Evolutionary conservation across 2,113 vertebrate species (phyloP), one percentile per base, ranked within the genome.

Genomic region (Ctenomys sociabilis): DNA sequence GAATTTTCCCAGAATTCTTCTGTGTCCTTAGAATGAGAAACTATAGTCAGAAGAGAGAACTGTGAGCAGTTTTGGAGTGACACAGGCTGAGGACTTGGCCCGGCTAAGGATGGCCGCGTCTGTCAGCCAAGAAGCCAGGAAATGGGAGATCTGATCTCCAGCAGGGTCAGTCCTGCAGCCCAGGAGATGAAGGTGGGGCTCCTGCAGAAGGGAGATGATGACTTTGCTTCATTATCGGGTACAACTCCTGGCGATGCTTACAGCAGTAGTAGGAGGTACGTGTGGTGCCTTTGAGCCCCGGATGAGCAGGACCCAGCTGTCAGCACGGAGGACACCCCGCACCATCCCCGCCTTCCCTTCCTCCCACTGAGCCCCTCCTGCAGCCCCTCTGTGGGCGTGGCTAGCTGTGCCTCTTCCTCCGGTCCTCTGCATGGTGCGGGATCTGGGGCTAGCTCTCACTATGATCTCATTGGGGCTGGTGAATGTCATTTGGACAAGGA

Each of bases 221-320:
- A 19, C 0, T n/a, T n/a, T 3, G 4, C 8, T 10, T 19, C 2
- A 32, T 24, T 49, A 6, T 49, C 0, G 14, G 43, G 11, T 2
- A 3, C 26, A 6, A 43, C 73, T 26, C 3, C 19, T 8, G 73
- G 73, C 5, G 26, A 4, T 54, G 5, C 17, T n/a, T 57, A 57
- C 32, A 57, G 78, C 32, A 13, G 78, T 9, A n/a, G 49, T 19
- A 17, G 32, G 28, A 81, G 30, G 21, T 17, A 7, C 16, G 21
- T 4, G 5, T 3, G 4, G 17, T 32, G 14, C 75, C 7, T 14
- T 28, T 4, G 14, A 32, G 2, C 45, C 22, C 14, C 7, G 45
- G 45, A 17, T 14, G 21, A 3, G 14, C 3, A 3, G 32, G 77
- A 52, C 30, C 7, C 49, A 80, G 77, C 3, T 19, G 30, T 11